A percentile compares a stretch with the other conserved stretches of the same genome.
These are phyloP conservation scores for Balaeniceps rex DNA, from an alignment of 2,113 vertebrate genomes.

Conservation along the genomic window DNA sequence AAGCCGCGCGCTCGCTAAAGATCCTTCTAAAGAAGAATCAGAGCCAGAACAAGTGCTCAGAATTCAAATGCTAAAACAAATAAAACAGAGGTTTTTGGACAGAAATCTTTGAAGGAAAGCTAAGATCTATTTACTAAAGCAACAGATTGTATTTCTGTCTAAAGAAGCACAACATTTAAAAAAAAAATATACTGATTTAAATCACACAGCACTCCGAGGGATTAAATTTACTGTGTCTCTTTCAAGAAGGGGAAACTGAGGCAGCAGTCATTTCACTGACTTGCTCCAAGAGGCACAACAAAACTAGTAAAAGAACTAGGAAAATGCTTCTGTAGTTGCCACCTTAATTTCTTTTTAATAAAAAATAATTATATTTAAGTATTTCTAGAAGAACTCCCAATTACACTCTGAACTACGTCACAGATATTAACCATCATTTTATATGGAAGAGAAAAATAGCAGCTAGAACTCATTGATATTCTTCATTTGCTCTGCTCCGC, in stretches of 20 bases:
- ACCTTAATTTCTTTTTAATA: too few species aligned
- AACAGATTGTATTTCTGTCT: background rate
- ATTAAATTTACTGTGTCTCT: fast-evolving
- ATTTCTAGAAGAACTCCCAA: background rate
- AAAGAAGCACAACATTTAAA: background rate
- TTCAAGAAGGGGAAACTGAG: background rate
- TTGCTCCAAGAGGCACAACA: background rate
- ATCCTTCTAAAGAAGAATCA: too few species aligned
- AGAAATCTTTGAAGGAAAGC: background rate
- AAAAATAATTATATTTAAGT: background rate
- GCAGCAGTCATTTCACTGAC: background rate
- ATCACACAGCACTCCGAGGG: fast-evolving
- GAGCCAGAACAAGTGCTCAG: background rate
- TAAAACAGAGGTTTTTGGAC: too few species aligned
- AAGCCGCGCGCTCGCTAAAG: background rate
- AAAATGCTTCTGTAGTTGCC: background rate
- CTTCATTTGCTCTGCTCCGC: background rate
- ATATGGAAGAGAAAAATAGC: fast-evolving
- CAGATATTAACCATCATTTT: background rate
- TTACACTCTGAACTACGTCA: background rate
- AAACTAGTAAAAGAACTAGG: background rate
- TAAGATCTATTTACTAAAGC: background rate
- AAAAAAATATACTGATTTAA: background rate
- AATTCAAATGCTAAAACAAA: too few species aligned
- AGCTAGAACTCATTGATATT: background rate